phyloP scores from a whole-genome alignment of 1,140 invertebrate genomes.

The Lamellibrachia luymesi region DNA sequence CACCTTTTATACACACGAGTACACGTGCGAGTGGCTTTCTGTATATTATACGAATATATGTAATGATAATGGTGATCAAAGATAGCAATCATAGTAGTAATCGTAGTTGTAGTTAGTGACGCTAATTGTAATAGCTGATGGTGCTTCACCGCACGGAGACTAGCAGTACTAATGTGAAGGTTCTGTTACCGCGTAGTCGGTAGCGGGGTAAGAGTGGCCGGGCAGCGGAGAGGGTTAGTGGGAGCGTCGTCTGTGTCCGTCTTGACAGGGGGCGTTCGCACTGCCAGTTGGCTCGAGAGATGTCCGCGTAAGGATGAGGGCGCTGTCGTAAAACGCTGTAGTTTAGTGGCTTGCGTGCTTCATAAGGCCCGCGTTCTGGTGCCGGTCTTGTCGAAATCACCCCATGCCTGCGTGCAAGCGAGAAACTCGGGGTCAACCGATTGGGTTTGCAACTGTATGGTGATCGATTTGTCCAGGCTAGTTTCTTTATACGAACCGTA shows the following conservation, averaged over 20 bases:
- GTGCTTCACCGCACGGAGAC: neutral
- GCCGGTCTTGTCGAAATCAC: neutral
- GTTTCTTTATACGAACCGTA: constrained; percentile 5
- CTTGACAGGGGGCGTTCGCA: neutral
- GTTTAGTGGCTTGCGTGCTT: constrained; percentile 3
- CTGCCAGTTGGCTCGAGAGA: neutral
- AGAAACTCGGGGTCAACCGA: neutral
- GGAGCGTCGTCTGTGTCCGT: neutral
- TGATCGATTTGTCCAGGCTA: neutral
- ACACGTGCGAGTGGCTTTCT: neutral
- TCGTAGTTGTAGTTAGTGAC: neutral
- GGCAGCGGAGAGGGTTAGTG: neutral
- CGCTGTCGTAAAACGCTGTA: neutral
- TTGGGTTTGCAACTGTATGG: neutral
- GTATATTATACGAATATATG: constrained; percentile 6
- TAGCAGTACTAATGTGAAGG: neutral
- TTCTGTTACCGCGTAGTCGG: neutral
- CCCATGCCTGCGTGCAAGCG: neutral
- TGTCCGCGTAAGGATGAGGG: neutral
- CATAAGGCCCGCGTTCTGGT: neutral
- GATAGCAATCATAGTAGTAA: constrained; percentile 5
- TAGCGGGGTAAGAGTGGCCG: neutral
- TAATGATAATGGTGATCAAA: neutral
- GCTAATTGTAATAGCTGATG: constrained; percentile 5
- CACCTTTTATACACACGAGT: neutral